These are phyloP conservation scores for Agrilus planipennis DNA, from an alignment of 1,140 invertebrate species.

Conservation along the genomic window DNA sequence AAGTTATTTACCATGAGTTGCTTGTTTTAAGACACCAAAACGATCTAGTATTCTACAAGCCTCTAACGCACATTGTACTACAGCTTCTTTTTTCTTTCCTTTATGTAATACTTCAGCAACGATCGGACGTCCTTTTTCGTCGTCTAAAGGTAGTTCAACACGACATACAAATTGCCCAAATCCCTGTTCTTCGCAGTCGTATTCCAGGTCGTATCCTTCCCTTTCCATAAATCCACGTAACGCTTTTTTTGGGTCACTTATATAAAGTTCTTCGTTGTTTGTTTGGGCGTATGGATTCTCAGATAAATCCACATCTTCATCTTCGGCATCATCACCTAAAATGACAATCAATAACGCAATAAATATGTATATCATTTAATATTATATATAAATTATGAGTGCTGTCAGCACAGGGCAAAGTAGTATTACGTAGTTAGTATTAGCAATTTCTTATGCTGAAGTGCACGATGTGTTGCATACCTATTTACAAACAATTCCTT, in stretches of 20 bases:
- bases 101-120: slow-evolving; percentile 75
- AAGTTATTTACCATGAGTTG: slow-evolving; percentile 52
- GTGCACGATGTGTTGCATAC: too few relatives aligned
- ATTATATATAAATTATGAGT: too few relatives aligned
- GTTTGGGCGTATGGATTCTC: slow-evolving; percentile 75
- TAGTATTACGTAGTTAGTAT: too few relatives aligned
- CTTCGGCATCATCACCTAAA: slow-evolving; percentile 72
- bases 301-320: slow-evolving; percentile 67
- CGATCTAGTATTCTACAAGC: slow-evolving; percentile 86
- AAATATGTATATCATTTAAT: too few relatives aligned
- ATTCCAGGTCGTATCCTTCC: slow-evolving; percentile 78
- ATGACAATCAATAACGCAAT: too few relatives aligned
- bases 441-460: too few relatives aligned
- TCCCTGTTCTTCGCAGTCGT: slow-evolving; percentile 72
- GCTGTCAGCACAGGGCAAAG: too few relatives aligned
- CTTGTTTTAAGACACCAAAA: slow-evolving; percentile 63
- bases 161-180: slow-evolving; percentile 63
- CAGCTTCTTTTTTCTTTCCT: slow-evolving; percentile 91
- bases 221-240: slow-evolving; percentile 89
- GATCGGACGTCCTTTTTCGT: slow-evolving; percentile 56
- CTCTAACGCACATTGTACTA: slow-evolving; percentile 85
- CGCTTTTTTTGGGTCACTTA: slow-evolving; percentile 93
- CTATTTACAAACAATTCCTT: too few relatives aligned
- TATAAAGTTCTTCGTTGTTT: slow-evolving; percentile 76
- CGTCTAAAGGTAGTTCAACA: slow-evolving; percentile 65